These are phyloP conservation scores for Drosophila nigromelanica DNA, from an alignment of 1,140 invertebrate species.

Conservation along the genomic window DNA sequence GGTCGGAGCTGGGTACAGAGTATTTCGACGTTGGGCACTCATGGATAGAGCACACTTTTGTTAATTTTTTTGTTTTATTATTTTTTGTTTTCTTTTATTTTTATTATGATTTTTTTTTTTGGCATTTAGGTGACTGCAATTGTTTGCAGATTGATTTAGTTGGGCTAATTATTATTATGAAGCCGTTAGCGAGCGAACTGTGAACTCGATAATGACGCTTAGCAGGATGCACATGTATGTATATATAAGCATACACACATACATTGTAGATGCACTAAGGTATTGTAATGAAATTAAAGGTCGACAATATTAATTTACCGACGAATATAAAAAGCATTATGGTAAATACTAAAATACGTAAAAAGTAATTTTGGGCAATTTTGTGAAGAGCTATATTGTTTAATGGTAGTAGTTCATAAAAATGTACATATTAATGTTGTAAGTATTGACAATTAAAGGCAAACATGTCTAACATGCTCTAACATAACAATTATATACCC, in stretches of 20 bases:
- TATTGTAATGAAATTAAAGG: not conserved
- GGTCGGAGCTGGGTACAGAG: no score
- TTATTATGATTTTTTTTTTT: conserved; percentile 38
- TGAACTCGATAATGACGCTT: conserved; percentile 35
- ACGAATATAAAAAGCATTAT: not conserved
- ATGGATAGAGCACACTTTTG: no score
- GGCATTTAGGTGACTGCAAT: conserved; percentile 45
- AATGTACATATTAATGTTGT: no score
- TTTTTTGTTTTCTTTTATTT: conserved; percentile 7
- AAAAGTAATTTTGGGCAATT: no score
- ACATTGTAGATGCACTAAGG: conserved; percentile 10
- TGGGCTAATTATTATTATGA: conserved; percentile 30
- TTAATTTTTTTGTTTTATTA: not conserved
- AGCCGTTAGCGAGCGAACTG: conserved; percentile 46
- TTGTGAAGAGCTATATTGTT: no score
- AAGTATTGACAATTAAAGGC: no score
- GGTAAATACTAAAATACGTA: no score
- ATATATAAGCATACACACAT: conserved; percentile 3
- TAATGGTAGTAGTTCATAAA: no score
- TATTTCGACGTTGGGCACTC: no score
- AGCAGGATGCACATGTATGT: conserved; percentile 17
- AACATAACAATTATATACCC: no score
- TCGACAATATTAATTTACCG: not conserved
- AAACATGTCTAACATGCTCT: no score
- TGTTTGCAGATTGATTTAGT: conserved; percentile 13